phyloP scores from a whole-genome alignment of 2,113 vertebrate species.

The Marmota flaviventris region DNA sequence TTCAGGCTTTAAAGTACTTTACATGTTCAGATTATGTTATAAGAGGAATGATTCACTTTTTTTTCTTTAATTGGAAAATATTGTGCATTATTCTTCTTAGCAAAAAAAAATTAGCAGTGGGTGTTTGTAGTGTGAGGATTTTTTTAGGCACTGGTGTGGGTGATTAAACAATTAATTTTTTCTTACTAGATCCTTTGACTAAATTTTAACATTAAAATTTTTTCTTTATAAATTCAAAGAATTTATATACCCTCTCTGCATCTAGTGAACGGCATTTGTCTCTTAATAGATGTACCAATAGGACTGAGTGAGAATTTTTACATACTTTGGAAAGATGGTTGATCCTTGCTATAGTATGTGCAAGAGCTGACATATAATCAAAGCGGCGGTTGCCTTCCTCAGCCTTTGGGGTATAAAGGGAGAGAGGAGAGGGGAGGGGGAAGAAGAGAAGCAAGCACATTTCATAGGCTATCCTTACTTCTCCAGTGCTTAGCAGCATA shows the following conservation, averaged over 20 bases:
- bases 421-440: fast-evolving
- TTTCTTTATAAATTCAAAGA: background rate
- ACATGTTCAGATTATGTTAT: slow-evolving; percentile 5
- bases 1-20: background rate
- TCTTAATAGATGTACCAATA: background rate
- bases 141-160: background rate
- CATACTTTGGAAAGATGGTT: background rate
- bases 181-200: background rate
- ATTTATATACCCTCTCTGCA: background rate
- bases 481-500: background rate
- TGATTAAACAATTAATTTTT: background rate
- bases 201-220: background rate
- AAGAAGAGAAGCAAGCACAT: background rate
- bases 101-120: background rate
- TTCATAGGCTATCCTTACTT: background rate
- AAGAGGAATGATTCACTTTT: slow-evolving; percentile 11
- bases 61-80: slow-evolving; percentile 45
- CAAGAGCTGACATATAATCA: background rate
- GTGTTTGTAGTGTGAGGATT: background rate
- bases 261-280: background rate
- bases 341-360: background rate
- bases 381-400: background rate
- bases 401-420: background rate
- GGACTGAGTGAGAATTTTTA: background rate
- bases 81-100: background rate